Evolutionary conservation across 2,797 vertebrate genomes (phyloP), one percentile per base, ranked within the genome.

Genomic region (Alcedo atthis): DNA sequence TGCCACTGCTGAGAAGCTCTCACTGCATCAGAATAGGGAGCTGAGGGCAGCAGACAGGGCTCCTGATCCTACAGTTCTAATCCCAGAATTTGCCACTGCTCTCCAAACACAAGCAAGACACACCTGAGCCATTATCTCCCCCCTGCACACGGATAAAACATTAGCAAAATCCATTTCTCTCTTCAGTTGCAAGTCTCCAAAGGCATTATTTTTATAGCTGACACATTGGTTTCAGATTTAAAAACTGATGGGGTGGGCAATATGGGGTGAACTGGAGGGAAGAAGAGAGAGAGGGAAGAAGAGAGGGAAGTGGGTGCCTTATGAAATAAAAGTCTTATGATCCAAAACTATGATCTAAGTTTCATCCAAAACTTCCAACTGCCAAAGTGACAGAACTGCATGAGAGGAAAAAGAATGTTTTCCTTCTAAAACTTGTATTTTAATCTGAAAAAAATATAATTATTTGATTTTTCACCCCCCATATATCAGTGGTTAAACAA

Each of bases 111-210:
- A 68, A 85, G 37, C 30, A 66, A 85, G 43, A 75, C 28, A 24
- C 12, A 7, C 26, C 59, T 70, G 48, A 84, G 92, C 89, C 94
- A 69, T 48, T 83, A 68, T 84, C 43, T 81, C 43, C 35, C n/a
- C 33, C 28, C 40, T 35, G 45, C 40, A 70, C 13, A 42, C 26
- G 67, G 59, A 88, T 42, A 85, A 76, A 89, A 88, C 33, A 64
- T 28, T 15, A 25, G 10, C 15, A 28, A 37, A 28, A 67, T 43
- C 59, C 33, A 0, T 1, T 10, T 35, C 30, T 42, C 10, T 90
- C 12, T 78, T 69, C 51, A 67, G 40, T 1, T 64, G 10, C 11
- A 80, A 19, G 28, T 62, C 32, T 85, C 57, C 3, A 40, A 66
- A 83, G 81, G 4, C 14, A 1, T 6, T 17, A 33, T 51, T 32